phyloP scores from a whole-genome alignment of 2,888 invertebrate species.

The Drosophila rubida region DNA sequence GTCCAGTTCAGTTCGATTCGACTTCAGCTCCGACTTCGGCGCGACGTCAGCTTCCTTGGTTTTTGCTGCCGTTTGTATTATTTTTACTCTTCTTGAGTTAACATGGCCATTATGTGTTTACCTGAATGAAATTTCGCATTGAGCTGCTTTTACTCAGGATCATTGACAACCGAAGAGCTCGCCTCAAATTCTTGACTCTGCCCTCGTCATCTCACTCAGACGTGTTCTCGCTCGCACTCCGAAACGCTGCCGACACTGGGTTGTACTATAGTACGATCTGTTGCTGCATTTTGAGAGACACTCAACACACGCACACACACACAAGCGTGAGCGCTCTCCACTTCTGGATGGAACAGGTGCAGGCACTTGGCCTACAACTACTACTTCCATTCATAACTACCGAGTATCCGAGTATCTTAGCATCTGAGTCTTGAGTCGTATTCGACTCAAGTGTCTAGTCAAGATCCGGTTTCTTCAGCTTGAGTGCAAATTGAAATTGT shows the following conservation, averaged over 20 bases:
- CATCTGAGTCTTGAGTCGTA: constrained; percentile 15
- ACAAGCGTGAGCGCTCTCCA: constrained; percentile 9
- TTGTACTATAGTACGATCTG: constrained; percentile 11
- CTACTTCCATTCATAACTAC: constrained; percentile 63
- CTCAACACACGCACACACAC: constrained; percentile 29
- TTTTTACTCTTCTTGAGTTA: constrained; percentile 42
- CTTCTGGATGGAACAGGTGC: constrained; percentile 56
- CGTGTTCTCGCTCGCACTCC: neutral
- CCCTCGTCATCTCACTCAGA: neutral
- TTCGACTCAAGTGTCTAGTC: constrained; percentile 47
- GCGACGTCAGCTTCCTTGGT: constrained; percentile 38
- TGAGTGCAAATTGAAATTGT: constrained; percentile 44
- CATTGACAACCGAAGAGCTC: constrained; percentile 44
- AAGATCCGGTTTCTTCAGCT: constrained; percentile 49
- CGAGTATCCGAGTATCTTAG: constrained; percentile 3
- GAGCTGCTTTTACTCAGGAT: constrained; percentile 48
- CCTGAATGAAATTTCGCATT: constrained; percentile 52
- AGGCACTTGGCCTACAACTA: constrained; percentile 49
- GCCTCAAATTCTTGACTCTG: constrained; percentile 20
- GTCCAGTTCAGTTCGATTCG: constrained; percentile 13
- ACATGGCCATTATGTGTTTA: constrained; percentile 46
- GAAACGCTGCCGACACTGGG: constrained; percentile 13
- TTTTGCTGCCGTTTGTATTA: constrained; percentile 26
- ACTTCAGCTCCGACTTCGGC: constrained; percentile 3
- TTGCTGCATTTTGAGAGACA: constrained; percentile 37